Evolutionary conservation across 2,888 invertebrate species (phyloP).

Genomic region (Phortica magna): DNA sequence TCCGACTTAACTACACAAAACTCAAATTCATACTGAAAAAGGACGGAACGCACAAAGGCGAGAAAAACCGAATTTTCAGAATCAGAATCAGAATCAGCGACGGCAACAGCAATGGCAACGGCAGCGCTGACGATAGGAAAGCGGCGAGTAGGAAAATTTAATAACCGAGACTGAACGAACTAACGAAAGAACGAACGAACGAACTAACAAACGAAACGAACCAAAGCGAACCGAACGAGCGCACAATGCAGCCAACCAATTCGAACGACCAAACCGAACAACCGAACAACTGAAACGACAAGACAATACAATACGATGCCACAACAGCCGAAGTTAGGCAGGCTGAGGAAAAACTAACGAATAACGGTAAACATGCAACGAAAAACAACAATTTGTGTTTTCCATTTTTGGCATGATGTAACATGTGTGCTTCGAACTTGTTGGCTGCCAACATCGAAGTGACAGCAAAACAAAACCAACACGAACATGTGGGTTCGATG

Average conservation of each 20-base stretch:
- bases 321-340: neutral
- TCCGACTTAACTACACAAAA: conserved; percentile 79
- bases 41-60: conserved; percentile 74
- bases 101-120: neutral
- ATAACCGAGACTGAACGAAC: conserved; percentile 50
- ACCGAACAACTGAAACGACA: conserved; percentile 52
- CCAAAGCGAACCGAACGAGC: conserved; percentile 56
- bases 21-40: conserved; percentile 79
- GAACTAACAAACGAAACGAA: conserved; percentile 62
- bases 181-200: conserved; percentile 47
- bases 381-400: conserved; percentile 31
- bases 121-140: neutral
- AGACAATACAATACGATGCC: conserved; percentile 12
- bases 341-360: conserved; percentile 49
- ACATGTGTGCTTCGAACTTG: neutral
- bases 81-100: conserved; percentile 1
- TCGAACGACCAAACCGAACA: conserved; percentile 67
- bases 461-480: conserved; percentile 29
- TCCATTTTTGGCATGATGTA: neutral
- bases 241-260: conserved; percentile 50
- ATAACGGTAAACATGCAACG: conserved; percentile 58
- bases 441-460: neutral
- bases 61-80: conserved; percentile 58
- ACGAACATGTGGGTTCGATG: conserved; percentile 38
- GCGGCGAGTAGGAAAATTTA: conserved; percentile 17